Conservation (phyloP, 2,113 vertebrate genomes). For the Nicator chloris region DNA sequence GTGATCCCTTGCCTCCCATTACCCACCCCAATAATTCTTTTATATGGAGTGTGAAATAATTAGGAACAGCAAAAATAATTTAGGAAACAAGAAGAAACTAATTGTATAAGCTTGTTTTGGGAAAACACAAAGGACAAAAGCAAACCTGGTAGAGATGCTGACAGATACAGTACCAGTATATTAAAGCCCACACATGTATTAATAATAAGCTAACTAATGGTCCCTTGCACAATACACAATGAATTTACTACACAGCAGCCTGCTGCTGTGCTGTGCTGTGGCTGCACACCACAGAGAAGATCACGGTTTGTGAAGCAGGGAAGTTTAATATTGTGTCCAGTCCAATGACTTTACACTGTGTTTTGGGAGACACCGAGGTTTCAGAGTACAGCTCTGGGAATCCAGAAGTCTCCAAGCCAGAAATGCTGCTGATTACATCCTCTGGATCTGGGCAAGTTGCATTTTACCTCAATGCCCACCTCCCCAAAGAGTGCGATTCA, state of each 20-base stretch:
- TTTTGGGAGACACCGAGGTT: background rate
- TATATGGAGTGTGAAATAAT: constrained; percentile 84
- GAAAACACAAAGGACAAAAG: constrained; percentile 70
- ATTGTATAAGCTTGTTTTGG: constrained; percentile 76
- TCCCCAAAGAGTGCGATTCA: background rate
- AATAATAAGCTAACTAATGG: constrained; percentile 55
- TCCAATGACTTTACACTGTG: background rate
- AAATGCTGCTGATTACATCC: background rate
- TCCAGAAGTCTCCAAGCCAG: background rate
- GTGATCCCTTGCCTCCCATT: constrained; percentile 74
- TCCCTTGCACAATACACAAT: constrained; percentile 21
- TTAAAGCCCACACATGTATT: constrained; percentile 52
- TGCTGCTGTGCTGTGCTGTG: background rate
- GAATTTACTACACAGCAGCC: constrained; percentile 42
- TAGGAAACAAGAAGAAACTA: constrained; percentile 80
- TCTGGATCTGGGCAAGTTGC: background rate
- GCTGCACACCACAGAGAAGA: background rate
- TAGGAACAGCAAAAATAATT: constrained; percentile 80
- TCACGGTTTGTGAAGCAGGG: background rate
- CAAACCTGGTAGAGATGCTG: constrained; percentile 44
- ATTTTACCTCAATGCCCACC: background rate
- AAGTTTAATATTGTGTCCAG: constrained; percentile 21
- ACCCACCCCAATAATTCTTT: constrained; percentile 80
- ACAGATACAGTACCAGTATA: constrained; percentile 35
- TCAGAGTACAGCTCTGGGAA: background rate